A percentile compares a stretch with the other conserved stretches of the same genome.
Evolutionary conservation across 2,113 vertebrate genomes (phyloP).

Genomic region (Raja brachyura): DNA sequence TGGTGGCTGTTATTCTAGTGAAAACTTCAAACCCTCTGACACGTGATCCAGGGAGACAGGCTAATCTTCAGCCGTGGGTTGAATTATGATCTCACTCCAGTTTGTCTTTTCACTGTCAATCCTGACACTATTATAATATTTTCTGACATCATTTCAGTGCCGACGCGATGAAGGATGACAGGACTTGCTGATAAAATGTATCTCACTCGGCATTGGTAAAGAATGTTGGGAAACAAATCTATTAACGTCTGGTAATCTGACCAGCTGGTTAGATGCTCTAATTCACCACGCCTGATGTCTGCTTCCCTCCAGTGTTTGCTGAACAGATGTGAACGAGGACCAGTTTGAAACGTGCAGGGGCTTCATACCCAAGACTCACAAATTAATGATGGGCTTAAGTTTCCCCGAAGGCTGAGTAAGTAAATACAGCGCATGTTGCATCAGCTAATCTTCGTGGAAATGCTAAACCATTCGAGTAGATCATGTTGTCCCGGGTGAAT

Average conservation of each 20-base stretch:
- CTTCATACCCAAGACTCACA: background rate
- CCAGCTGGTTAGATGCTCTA: background rate
- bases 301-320: background rate
- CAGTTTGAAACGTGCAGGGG: background rate
- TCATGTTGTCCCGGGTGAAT: background rate
- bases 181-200: background rate
- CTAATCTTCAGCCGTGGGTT: conserved; percentile 5
- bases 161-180: conserved; percentile 22
- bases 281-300: background rate
- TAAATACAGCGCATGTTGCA: background rate
- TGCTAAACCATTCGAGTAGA: background rate
- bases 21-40: conserved; percentile 17
- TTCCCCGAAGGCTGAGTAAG: background rate
- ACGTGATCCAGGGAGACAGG: conserved; percentile 9
- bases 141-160: conserved; percentile 22
- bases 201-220: conserved; percentile 13
- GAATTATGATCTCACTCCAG: background rate
- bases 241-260: background rate
- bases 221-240: background rate
- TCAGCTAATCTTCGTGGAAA: background rate
- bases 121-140: background rate
- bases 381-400: background rate
- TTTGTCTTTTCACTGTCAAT: conserved; percentile 29
- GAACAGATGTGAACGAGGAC: background rate
- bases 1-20: background rate